Evolutionary conservation across 2,888 invertebrate genomes (phyloP).

Genomic region (Digitonthophagus gazella): DNA sequence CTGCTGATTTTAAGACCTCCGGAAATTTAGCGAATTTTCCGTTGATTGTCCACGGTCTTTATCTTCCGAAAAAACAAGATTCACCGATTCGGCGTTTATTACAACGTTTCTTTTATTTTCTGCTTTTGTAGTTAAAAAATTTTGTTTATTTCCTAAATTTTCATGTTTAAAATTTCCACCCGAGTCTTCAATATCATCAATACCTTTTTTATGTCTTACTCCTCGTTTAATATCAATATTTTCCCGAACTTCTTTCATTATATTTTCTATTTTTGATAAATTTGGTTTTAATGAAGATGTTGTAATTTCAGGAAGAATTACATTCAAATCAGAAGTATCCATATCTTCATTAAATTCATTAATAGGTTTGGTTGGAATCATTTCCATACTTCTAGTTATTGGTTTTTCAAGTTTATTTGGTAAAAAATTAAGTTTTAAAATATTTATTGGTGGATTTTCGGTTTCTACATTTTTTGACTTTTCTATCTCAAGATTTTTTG

Average conservation of each 20-base stretch:
- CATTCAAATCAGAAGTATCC: neutral
- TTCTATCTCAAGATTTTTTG: no score
- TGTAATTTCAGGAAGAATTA: neutral
- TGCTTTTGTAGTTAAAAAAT: constrained; percentile 5
- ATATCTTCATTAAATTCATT: neutral
- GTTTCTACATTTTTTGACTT: no score
- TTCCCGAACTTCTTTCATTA: neutral
- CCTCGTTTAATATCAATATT: neutral
- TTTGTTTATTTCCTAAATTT: neutral
- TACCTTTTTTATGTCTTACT: neutral
- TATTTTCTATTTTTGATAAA: neutral
- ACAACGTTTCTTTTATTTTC: neutral
- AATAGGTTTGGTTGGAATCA: neutral
- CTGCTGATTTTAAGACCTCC: neutral
- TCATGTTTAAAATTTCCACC: neutral
- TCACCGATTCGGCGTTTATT: neutral
- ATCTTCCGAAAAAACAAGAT: neutral
- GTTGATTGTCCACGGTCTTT: neutral
- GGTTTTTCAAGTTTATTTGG: no score
- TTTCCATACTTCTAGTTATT: neutral
- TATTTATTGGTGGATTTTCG: no score
- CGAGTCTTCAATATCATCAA: neutral
- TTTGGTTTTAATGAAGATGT: neutral
- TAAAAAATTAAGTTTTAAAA: no score
- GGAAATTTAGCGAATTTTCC: neutral